These are phyloP conservation scores for Cyanoderma ruficeps DNA, from an alignment of 2,113 vertebrate genomes.

Conservation along the genomic window DNA sequence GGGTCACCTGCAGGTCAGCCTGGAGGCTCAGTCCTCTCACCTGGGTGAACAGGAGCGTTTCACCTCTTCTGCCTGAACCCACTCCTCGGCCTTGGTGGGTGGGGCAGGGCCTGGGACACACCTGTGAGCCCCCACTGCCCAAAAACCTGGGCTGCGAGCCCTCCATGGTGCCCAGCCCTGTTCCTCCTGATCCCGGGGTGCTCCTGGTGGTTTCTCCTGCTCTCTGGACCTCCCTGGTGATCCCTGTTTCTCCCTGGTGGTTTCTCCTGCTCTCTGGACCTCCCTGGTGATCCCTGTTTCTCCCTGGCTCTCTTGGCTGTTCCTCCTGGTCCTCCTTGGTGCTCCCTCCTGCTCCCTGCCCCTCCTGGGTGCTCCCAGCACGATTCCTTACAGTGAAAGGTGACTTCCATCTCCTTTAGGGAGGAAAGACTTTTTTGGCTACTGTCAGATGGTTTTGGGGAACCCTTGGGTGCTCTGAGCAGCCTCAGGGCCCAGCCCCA, in stretches of 20 bases:
- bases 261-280: neutral
- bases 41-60: neutral
- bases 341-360: too few relatives aligned
- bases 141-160: neutral
- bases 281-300: too few relatives aligned
- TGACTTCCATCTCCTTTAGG: neutral
- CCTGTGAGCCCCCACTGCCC: fast-evolving
- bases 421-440: fast-evolving
- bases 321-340: neutral
- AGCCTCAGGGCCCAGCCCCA: neutral
- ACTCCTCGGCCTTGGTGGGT: neutral
- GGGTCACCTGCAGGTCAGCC: neutral
- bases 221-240: too few relatives aligned
- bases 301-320: neutral
- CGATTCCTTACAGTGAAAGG: fast-evolving
- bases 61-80: neutral
- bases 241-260: neutral
- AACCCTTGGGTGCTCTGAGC: neutral
- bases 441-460: neutral
- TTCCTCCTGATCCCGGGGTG: too few relatives aligned
- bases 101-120: neutral
- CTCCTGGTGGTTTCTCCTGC: too few relatives aligned
- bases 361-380: neutral
- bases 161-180: too few relatives aligned
- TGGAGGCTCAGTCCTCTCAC: neutral